Base-by-base conservation (phyloP, 2,888 invertebrate species). In the Brachypterus glaber region DNA sequence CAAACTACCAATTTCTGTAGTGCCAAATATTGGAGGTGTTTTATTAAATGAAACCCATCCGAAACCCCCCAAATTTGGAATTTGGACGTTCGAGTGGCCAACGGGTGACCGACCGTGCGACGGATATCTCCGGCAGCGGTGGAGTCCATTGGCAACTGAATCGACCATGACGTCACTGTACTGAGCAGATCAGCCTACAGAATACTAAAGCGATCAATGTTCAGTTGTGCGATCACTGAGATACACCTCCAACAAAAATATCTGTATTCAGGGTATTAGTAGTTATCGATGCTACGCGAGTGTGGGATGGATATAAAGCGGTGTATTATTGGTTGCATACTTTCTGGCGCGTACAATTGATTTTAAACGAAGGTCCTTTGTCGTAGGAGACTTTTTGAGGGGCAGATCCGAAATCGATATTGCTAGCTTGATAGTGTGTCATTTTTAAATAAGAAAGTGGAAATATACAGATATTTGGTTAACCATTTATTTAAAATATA, bases 1-100 rank as follows among this genome's bases (percentile, higher is more conserved):
- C n/a, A 65, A 47, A 68, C 72, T 69, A 62, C 68, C 64, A 41
- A 52, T n/a, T 47, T 53, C 67, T 53, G 66, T 64, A 69, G 71
- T 70, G 71, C 72, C 71, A 57, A n/a, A n/a, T 65, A 67, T 66
- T 71, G 71, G 71, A 72, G 71, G 71, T 68, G 71, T 68, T 66
- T 63, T 69, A n/a, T n/a, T n/a, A 69, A 70, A 70, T 67, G 47
- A 54, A 66, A 68, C 69, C 69, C 69, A 70, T 68, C 68, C 69
- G 70, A 69, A 64, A 66, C 66, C 65, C 69, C 70, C n/a, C 69
- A 70, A 53, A 69, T 70, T 73, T 73, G 71, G 72, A 72, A 72
- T 72, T 72, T 70, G 70, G 72, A 71, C 70, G 70, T 72, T 73
- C 73, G 71, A 73, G 73, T 68, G 71, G 70, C 71, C 71, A 66